These are phyloP conservation scores for Australoheros scitulus DNA, from an alignment of 2,113 vertebrate genomes.

Conservation along the genomic window DNA sequence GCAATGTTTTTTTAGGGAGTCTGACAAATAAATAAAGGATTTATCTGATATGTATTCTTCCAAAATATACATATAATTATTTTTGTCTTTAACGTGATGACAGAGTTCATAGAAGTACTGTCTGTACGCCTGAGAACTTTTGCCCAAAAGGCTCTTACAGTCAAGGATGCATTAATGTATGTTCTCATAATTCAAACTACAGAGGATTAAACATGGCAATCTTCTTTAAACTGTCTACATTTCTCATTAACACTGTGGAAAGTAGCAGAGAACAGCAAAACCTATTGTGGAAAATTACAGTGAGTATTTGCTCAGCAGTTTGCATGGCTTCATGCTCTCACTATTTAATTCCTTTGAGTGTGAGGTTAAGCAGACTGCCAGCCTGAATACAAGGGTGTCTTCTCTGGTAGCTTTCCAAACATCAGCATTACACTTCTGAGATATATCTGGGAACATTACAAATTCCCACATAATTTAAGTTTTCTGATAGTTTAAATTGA, in stretches of 20 bases:
- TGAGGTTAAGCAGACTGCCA: slow-evolving; percentile 27
- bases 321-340: neutral
- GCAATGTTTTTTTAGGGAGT: neutral
- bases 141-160: neutral
- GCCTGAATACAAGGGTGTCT: neutral
- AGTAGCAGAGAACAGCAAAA: slow-evolving; percentile 17
- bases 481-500: neutral
- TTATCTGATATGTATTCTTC: neutral
- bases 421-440: neutral
- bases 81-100: neutral
- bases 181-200: slow-evolving; percentile 20
- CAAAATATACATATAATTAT: neutral
- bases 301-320: slow-evolving; percentile 24
- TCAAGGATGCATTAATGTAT: neutral
- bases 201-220: slow-evolving; percentile 40
- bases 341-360: slow-evolving; percentile 1
- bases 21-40: neutral
- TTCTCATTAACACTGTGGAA: slow-evolving; percentile 29
- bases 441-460: neutral
- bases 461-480: neutral
- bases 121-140: neutral
- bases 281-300: slow-evolving; percentile 1
- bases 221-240: slow-evolving; percentile 29
- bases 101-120: neutral
- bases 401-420: neutral